Evolutionary conservation across 1,140 invertebrate species (phyloP).

Genomic region (Diploscapter pachys): DNA sequence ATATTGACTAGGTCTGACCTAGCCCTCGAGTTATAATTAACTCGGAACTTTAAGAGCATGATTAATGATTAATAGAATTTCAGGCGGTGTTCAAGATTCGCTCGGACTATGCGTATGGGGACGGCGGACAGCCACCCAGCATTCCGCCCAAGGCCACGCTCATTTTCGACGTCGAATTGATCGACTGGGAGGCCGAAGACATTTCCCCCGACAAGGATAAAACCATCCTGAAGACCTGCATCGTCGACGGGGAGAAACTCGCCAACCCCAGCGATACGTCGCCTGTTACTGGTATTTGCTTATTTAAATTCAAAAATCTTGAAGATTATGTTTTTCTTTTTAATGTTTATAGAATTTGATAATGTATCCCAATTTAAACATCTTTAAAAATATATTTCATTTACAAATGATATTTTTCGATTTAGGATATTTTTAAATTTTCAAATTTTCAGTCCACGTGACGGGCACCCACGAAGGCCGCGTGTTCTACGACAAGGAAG

Average conservation of each 20-base stretch:
- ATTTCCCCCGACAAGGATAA: constrained; percentile 31
- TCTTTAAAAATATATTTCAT: too few species aligned
- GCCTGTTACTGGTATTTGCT: constrained; percentile 5
- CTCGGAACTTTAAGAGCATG: background rate
- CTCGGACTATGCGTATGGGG: constrained; percentile 31
- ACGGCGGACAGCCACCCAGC: constrained; percentile 28
- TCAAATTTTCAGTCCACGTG: constrained; percentile 18
- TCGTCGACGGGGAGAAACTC: constrained; percentile 27
- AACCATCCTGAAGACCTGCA: constrained; percentile 17
- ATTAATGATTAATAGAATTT: too few species aligned
- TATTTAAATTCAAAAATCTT: too few species aligned
- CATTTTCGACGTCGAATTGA: constrained; percentile 29
- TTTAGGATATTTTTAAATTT: background rate
- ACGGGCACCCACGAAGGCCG: constrained; percentile 21
- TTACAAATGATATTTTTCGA: background rate
- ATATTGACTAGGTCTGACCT: too few species aligned
- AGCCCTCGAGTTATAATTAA: background rate
- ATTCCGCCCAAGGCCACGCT: constrained; percentile 30
- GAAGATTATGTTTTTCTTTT: too few species aligned
- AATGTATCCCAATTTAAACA: too few species aligned
- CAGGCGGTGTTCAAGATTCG: constrained; percentile 21
- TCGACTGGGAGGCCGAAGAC: constrained; percentile 30
- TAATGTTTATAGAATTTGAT: background rate
- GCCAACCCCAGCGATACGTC: constrained; percentile 32
- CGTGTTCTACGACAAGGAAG: constrained; percentile 27